These are phyloP conservation scores for Ptilodon capucinus DNA, from an alignment of 2,888 invertebrate species.

Conservation along the genomic window DNA sequence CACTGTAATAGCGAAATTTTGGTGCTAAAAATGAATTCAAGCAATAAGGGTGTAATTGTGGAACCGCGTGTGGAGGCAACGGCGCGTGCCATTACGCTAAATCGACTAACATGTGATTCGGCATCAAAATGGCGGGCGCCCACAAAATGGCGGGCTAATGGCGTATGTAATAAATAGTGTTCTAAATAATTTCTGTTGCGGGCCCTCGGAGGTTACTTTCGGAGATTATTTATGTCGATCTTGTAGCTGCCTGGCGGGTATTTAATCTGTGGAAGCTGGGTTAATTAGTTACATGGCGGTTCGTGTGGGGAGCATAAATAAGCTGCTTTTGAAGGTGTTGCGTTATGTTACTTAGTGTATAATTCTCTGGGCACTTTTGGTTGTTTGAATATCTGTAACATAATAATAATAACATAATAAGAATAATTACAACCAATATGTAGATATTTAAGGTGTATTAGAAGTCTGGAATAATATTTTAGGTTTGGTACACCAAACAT, in stretches of 20 bases:
- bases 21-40: conserved; percentile 35
- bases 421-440: no score
- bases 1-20: conserved; percentile 26
- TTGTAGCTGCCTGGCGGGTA: conserved; percentile 8
- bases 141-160: conserved; percentile 57
- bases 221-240: conserved; percentile 25
- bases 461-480: no score
- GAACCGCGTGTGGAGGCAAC: conserved; percentile 43
- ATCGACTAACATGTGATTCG: conserved; percentile 58
- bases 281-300: conserved; percentile 31
- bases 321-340: background rate
- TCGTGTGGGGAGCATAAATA: background rate
- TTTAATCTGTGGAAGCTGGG: conserved; percentile 15
- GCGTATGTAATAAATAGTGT: conserved; percentile 53
- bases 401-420: no score
- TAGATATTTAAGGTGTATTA: no score
- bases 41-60: conserved; percentile 33
- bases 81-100: conserved; percentile 56
- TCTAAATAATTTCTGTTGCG: conserved; percentile 50
- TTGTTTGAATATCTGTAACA: no score
- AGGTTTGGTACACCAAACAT: no score
- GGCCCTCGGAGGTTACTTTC: conserved; percentile 4
- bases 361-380: no score
- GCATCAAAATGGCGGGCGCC: conserved; percentile 53
- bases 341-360: background rate